These are phyloP conservation scores for Mesorhabditis belari DNA, from an alignment of 2,888 invertebrate genomes.

Conservation along the genomic window DNA sequence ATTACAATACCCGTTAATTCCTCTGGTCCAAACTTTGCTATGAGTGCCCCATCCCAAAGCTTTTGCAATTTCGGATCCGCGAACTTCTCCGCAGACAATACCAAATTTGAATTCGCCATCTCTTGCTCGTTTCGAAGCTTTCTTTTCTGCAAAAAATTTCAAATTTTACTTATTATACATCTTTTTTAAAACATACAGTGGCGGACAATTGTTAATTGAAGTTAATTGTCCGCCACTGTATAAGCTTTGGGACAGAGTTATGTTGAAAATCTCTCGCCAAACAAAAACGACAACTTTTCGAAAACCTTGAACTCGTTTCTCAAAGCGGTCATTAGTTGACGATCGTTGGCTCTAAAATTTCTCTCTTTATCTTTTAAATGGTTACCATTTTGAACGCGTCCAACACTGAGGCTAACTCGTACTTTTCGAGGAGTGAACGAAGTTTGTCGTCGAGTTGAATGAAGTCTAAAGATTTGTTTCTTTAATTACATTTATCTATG, in stretches of 20 bases:
- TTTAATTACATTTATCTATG: neutral
- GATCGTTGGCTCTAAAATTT: neutral
- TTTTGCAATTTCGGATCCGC: constrained; percentile 33
- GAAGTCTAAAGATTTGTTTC: neutral
- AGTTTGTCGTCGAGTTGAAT: constrained; percentile 35
- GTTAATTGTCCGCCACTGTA: too few species aligned
- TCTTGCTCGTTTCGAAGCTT: constrained; percentile 19
- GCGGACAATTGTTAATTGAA: too few species aligned
- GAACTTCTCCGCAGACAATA: constrained; percentile 19
- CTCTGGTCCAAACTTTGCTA: constrained; percentile 21
- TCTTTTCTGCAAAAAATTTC: constrained; percentile 16
- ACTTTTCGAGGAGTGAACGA: constrained; percentile 34
- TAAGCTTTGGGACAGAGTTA: too few species aligned
- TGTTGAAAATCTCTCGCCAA: too few species aligned
- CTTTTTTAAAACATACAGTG: too few species aligned
- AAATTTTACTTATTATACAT: neutral
- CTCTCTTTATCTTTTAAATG: too few species aligned
- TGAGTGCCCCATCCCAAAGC: constrained; percentile 36
- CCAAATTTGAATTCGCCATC: constrained; percentile 11
- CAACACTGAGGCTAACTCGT: constrained; percentile 35
- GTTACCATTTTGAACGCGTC: constrained; percentile 45
- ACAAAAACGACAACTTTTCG: neutral
- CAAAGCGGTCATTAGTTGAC: neutral
- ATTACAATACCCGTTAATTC: constrained; percentile 34
- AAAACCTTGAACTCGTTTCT: neutral